phyloP scores from a whole-genome alignment of 2,888 invertebrate species.

The Chrysodeixis includens region DNA sequence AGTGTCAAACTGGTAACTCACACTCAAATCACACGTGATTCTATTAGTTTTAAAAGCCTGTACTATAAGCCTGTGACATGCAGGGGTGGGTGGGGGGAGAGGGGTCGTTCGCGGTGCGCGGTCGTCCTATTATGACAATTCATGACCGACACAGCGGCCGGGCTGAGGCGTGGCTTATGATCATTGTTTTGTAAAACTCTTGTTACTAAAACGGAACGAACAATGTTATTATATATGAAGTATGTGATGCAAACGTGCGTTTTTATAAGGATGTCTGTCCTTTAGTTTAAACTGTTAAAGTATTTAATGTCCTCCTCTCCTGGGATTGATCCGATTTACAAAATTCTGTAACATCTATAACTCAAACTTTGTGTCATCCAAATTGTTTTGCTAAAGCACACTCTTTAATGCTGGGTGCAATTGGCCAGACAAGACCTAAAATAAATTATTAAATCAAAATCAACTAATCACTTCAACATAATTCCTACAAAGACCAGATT shows the following conservation, averaged over 20 bases:
- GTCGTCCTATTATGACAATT: slow-evolving; percentile 3
- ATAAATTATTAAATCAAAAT: too few species aligned
- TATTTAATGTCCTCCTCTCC: too few species aligned
- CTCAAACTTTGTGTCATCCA: too few species aligned
- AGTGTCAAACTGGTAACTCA: background rate
- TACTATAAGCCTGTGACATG: background rate
- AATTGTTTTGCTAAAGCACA: too few species aligned
- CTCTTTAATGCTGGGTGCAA: too few species aligned
- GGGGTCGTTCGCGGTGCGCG: background rate
- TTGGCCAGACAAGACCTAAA: too few species aligned
- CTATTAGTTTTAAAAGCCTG: background rate
- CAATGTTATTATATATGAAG: too few species aligned
- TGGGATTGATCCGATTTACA: background rate
- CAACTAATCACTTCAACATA: too few species aligned
- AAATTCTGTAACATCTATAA: too few species aligned
- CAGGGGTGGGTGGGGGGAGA: background rate
- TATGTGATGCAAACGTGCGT: background rate
- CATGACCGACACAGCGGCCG: background rate
- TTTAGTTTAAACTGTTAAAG: background rate
- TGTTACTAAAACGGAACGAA: background rate
- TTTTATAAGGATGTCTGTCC: background rate
- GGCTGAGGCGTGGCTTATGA: slow-evolving; percentile 1
- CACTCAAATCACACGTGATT: background rate
- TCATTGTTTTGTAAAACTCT: slow-evolving; percentile 6
- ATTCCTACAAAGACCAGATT: background rate